Percentiles rank a stretch among this genome's conserved stretches.
Evolutionary conservation across 2,113 vertebrate species (phyloP).

Genomic region (Plectropomus leopardus): DNA sequence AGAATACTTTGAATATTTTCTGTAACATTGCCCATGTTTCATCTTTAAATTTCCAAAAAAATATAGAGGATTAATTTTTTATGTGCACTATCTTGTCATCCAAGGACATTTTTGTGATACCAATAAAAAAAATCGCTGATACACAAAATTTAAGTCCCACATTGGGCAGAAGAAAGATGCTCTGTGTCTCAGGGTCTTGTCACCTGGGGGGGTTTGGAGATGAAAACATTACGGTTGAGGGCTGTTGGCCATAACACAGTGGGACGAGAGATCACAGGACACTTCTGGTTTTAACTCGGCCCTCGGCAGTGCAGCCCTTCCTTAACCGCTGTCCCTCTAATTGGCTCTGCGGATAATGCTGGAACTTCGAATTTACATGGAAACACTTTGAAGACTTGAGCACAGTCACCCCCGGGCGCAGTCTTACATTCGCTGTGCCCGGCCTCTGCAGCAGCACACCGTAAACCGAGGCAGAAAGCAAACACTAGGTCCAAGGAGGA

Average conservation of each 20-base stretch:
- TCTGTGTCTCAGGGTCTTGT: background rate
- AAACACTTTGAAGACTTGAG: constrained; percentile 69
- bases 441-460: background rate
- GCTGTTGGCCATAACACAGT: constrained; percentile 29
- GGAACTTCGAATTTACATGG: constrained; percentile 63
- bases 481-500: constrained; percentile 57
- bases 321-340: constrained; percentile 54
- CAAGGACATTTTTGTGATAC: background rate
- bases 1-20: background rate
- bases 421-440: constrained; percentile 33
- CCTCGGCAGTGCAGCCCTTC: constrained; percentile 23
- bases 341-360: constrained; percentile 62
- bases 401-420: constrained; percentile 33
- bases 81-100: background rate
- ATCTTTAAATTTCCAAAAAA: background rate
- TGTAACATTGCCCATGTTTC: constrained; percentile 8
- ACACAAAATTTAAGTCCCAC: background rate
- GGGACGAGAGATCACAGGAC: constrained; percentile 53
- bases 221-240: constrained; percentile 28
- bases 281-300: constrained; percentile 43
- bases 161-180: background rate
- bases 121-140: constrained; percentile 7
- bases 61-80: background rate
- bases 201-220: background rate
- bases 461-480: constrained; percentile 50